phyloP scores from a whole-genome alignment of 2,797 vertebrate species.

The Phyllotis vaccarum region DNA sequence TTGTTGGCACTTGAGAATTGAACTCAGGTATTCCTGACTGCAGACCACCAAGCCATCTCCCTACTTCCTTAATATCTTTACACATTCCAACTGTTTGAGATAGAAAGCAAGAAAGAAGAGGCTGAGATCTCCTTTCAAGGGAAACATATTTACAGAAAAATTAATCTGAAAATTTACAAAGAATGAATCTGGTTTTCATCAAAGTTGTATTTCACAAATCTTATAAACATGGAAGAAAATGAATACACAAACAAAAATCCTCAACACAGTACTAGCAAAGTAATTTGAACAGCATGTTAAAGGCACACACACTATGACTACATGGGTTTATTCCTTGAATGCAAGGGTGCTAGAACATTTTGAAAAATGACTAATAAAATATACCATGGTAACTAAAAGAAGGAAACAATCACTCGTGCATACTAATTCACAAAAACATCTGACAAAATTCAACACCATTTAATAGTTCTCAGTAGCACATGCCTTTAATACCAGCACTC shows the following conservation, averaged over 20 bases:
- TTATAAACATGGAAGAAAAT: neutral
- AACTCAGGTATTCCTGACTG: neutral
- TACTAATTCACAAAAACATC: neutral
- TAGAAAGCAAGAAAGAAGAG: too few species aligned
- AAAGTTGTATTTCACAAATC: conserved; percentile 29
- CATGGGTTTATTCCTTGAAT: neutral
- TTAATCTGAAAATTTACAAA: neutral
- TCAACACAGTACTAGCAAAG: neutral
- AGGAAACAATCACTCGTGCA: neutral
- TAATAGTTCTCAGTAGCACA: neutral
- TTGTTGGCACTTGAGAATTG: neutral
- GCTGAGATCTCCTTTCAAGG: neutral
- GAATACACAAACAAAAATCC: neutral
- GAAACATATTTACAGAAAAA: conserved; percentile 44
- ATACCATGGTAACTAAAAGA: neutral
- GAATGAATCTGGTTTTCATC: neutral
- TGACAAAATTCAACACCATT: neutral
- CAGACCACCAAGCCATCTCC: neutral
- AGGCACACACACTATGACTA: neutral
- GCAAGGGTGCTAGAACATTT: neutral
- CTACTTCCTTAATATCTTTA: neutral
- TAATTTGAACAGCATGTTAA: neutral
- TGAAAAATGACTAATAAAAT: neutral
- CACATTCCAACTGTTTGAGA: neutral
- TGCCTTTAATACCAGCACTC: neutral